A percentile compares a stretch with the other conserved stretches of the same genome.
These are phyloP conservation scores for Troglohyphantes excavatus DNA, from an alignment of 2,888 invertebrate genomes.

Conservation along the genomic window DNA sequence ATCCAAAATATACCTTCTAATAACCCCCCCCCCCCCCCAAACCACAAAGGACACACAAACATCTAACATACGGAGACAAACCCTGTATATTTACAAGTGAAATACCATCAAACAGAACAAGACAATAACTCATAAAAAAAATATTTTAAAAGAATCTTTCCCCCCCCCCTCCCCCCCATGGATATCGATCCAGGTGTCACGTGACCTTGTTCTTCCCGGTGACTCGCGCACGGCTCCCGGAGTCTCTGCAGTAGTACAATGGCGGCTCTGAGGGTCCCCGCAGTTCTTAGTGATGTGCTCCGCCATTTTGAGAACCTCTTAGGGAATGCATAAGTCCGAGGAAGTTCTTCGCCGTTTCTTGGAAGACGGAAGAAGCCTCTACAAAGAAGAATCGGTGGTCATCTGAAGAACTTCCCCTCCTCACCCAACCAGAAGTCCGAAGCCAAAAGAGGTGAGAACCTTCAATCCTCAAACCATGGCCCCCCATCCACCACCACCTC, in stretches of 20 bases:
- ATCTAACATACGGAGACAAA: background rate
- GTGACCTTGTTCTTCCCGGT: slow-evolving; percentile 36
- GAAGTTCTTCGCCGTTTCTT: slow-evolving; percentile 64
- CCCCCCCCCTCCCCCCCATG: slow-evolving; percentile 2
- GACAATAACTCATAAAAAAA: background rate
- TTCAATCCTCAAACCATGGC: background rate
- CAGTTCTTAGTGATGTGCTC: slow-evolving; percentile 59
- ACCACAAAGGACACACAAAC: background rate
- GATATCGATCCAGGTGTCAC: slow-evolving; percentile 67
- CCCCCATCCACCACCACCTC: too few species aligned
- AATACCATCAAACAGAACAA: background rate
- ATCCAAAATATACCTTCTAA: too few species aligned
- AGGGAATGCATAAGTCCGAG: slow-evolving; percentile 71
- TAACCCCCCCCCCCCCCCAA: too few species aligned
- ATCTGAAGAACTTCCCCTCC: slow-evolving; percentile 34
- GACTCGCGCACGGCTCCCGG: slow-evolving; percentile 44
- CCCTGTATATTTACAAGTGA: too few species aligned
- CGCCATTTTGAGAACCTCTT: slow-evolving; percentile 74
- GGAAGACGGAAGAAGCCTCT: slow-evolving; percentile 65
- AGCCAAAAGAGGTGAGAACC: slow-evolving; percentile 11
- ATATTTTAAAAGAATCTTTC: background rate
- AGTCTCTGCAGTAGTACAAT: slow-evolving; percentile 74
- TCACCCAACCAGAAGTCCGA: slow-evolving; percentile 26
- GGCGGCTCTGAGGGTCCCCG: slow-evolving; percentile 58
- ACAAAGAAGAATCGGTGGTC: slow-evolving; percentile 38